These are phyloP conservation scores for Carterocephalus palaemon DNA, from an alignment of 2,888 invertebrate species.

Conservation along the genomic window DNA sequence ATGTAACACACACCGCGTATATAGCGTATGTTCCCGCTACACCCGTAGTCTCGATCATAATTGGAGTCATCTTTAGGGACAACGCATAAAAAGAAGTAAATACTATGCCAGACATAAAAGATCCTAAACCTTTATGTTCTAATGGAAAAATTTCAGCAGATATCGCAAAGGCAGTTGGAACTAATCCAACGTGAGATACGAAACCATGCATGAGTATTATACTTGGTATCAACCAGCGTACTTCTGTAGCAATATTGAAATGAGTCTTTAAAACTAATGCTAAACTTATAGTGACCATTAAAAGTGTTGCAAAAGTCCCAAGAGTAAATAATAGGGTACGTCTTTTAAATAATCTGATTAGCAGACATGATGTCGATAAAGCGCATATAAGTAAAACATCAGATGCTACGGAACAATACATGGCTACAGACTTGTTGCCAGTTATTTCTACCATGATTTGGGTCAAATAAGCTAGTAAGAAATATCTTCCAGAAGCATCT, in stretches of 20 bases:
- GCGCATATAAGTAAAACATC: conserved; percentile 17
- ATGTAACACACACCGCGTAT: conserved; percentile 35
- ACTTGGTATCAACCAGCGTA: conserved; percentile 38
- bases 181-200: conserved; percentile 37
- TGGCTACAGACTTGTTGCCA: conserved; percentile 11
- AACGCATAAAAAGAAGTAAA: conserved; percentile 40
- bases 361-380: conserved; percentile 10
- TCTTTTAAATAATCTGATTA: conserved; percentile 14
- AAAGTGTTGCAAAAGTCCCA: not conserved
- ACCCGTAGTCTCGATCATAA: conserved; percentile 39
- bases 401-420: conserved; percentile 17
- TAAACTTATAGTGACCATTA: conserved; percentile 28
- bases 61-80: conserved; percentile 41
- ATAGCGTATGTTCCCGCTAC: conserved; percentile 40
- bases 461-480: conserved; percentile 14
- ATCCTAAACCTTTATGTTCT: conserved; percentile 42
- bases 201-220: conserved; percentile 40
- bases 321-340: conserved; percentile 18
- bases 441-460: conserved; percentile 15
- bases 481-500: conserved; percentile 18
- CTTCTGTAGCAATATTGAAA: conserved; percentile 15
- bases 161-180: conserved; percentile 40
- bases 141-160: conserved; percentile 47
- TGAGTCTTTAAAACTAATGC: conserved; percentile 39
- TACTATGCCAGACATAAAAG: conserved; percentile 38